These are phyloP conservation scores for Scolopax rusticola DNA, from an alignment of 2,797 vertebrate genomes.

Conservation along the genomic window DNA sequence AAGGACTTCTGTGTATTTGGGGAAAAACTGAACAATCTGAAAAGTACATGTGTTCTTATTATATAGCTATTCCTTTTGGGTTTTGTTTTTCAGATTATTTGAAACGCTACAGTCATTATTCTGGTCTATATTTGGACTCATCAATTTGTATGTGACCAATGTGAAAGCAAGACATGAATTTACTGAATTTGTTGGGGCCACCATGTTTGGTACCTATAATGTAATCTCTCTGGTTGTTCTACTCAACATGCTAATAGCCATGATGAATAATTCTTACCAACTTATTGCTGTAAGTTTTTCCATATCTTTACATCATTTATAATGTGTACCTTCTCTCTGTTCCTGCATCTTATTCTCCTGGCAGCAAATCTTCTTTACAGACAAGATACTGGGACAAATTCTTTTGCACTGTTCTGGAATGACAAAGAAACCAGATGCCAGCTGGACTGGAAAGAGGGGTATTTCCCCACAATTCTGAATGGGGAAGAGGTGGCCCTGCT, in stretches of 20 bases:
- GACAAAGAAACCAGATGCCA: neutral
- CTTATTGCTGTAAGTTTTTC: conserved; percentile 93
- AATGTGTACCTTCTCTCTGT: neutral
- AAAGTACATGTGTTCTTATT: neutral
- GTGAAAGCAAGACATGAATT: conserved; percentile 90
- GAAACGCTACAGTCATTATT: conserved; percentile 97
- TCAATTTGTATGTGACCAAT: conserved; percentile 95
- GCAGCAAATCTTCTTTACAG: neutral
- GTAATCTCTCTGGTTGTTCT: conserved; percentile 97
- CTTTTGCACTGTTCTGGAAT: neutral
- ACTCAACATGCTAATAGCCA: conserved; percentile 98
- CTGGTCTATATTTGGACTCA: conserved; percentile 98
- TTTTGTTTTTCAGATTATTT: conserved; percentile 87
- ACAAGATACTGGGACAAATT: neutral
- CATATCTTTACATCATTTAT: neutral
- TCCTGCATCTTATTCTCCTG: neutral
- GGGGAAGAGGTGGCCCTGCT: neutral
- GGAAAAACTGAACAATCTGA: neutral
- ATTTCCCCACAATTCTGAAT: neutral
- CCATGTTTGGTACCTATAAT: conserved; percentile 98
- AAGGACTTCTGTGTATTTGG: neutral
- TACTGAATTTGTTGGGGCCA: conserved; percentile 95
- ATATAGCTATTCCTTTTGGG: neutral
- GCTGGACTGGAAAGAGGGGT: neutral
- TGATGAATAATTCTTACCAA: conserved; percentile 99